Conservation (phyloP, 2,113 vertebrate genomes). For the Otolemur garnettii region DNA sequence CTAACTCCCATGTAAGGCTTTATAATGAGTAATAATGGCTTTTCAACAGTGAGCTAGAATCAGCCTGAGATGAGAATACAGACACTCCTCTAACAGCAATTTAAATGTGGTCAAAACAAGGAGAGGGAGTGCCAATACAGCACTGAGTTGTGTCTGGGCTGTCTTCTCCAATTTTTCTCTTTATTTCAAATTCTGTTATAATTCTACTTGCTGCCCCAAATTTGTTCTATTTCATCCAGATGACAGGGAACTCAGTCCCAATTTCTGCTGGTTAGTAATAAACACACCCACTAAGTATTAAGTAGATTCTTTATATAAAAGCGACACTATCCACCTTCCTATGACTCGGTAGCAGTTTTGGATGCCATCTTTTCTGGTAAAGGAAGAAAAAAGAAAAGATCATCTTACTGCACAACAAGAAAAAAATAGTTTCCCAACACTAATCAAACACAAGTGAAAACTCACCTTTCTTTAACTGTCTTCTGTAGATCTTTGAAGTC, state of each 20-base stretch:
- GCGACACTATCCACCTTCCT: not conserved
- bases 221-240: slow-evolving; percentile 49
- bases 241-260: not conserved
- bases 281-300: not conserved
- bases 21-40: not conserved
- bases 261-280: slow-evolving; percentile 9
- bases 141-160: not conserved
- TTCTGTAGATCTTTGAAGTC: slow-evolving; percentile 93
- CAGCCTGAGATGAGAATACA: slow-evolving; percentile 23
- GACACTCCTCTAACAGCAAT: slow-evolving; percentile 11
- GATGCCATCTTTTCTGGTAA: slow-evolving; percentile 21
- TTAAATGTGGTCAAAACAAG: slow-evolving; percentile 51
- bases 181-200: slow-evolving; percentile 64
- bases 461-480: slow-evolving; percentile 92
- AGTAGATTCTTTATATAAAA: slow-evolving; percentile 17
- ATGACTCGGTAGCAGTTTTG: not conserved
- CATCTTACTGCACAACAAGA: slow-evolving; percentile 4
- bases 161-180: slow-evolving; percentile 41
- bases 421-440: not conserved
- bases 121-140: not conserved
- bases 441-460: not conserved
- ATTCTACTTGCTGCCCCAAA: not conserved
- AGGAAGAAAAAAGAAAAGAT: slow-evolving; percentile 73
- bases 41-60: slow-evolving; percentile 39
- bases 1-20: not conserved